Conservation (phyloP, 2,888 invertebrate genomes). For the Minunthozetes semirufus region DNA sequence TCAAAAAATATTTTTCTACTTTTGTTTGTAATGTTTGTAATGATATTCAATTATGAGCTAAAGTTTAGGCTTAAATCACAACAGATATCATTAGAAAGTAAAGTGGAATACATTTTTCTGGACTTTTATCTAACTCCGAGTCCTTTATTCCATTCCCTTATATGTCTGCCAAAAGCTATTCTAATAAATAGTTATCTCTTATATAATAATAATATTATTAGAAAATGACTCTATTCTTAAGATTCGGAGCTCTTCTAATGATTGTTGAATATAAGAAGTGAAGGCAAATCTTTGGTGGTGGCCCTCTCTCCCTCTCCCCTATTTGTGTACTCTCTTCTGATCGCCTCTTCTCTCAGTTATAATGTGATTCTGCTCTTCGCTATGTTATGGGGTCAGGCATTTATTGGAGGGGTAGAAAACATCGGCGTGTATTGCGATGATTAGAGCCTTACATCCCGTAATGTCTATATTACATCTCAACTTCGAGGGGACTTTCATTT, state of each 20-base stretch:
- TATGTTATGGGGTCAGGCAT: background rate
- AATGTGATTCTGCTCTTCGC: background rate
- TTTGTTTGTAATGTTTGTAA: background rate
- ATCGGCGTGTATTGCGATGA: constrained; percentile 19
- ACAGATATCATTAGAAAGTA: background rate
- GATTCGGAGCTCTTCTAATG: background rate
- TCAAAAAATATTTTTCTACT: background rate
- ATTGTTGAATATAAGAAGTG: background rate
- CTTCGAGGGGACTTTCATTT: no score
- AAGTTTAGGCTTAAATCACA: background rate
- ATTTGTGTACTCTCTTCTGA: background rate
- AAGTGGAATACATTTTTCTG: no score
- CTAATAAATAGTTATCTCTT: constrained; percentile 6
- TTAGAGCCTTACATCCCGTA: constrained; percentile 18
- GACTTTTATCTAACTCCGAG: no score
- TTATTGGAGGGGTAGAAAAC: background rate
- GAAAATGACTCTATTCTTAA: constrained; percentile 8
- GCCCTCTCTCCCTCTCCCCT: constrained; percentile 1
- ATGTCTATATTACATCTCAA: constrained; percentile 25
- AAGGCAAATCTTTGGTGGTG: background rate
- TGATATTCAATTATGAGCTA: constrained; percentile 1
- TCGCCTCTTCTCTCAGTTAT: background rate
- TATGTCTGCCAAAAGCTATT: background rate
- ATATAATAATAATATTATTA: constrained; percentile 10
- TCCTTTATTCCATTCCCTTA: background rate